Percentiles rank a stretch among this genome's conserved stretches.
phyloP scores from a whole-genome alignment of 2,113 vertebrate species.

The Jaculus jaculus region DNA sequence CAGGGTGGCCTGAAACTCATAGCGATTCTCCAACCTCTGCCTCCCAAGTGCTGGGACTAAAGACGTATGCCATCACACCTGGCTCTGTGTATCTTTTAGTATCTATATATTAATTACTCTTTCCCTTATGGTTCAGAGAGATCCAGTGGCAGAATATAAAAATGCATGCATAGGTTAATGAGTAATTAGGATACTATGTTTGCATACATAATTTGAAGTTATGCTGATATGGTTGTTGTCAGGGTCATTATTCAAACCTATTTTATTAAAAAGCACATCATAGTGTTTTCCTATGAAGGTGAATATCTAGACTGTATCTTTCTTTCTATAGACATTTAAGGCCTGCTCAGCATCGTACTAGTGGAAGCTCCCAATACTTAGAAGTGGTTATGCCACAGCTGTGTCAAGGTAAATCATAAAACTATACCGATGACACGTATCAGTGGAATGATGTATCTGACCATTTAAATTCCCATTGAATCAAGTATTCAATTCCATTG shows the following conservation, averaged over 20 bases:
- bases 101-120: not conserved
- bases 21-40: too few species aligned
- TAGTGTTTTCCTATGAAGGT: not conserved
- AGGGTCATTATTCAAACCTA: not conserved
- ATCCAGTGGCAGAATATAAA: not conserved
- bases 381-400: not conserved
- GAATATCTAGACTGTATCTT: fast-evolving
- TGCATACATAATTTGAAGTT: not conserved
- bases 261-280: conserved; percentile 42
- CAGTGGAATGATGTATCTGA: not conserved
- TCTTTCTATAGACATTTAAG: not conserved
- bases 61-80: too few species aligned
- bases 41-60: too few species aligned
- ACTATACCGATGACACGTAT: conserved; percentile 32
- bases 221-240: not conserved
- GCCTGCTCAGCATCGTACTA: not conserved
- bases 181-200: not conserved
- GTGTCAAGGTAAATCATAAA: conserved; percentile 43
- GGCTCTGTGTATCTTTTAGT: not conserved
- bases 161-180: not conserved
- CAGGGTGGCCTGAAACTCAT: too few species aligned
- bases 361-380: not conserved
- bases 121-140: not conserved
- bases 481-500: conserved; percentile 15
- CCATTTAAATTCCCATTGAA: not conserved